A percentile compares a stretch with the other conserved stretches of the same genome.
phyloP scores from a whole-genome alignment of 1,140 invertebrate genomes.

The Pomacea maculata region DNA sequence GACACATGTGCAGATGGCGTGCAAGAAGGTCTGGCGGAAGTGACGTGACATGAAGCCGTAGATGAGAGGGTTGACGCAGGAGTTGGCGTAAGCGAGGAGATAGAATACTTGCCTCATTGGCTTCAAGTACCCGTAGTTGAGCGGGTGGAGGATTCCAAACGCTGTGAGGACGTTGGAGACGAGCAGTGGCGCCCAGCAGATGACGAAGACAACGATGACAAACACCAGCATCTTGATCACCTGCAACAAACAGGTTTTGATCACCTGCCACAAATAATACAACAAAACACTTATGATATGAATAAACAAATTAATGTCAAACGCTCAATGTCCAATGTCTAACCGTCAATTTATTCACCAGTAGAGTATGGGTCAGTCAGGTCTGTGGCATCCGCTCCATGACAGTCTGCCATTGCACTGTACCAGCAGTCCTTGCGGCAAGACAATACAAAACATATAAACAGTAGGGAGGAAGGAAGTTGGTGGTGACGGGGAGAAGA shows the following conservation, averaged over 20 bases:
- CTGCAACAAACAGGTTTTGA: conserved; percentile 41
- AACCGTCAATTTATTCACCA: not conserved
- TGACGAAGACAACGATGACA: conserved; percentile 66
- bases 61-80: conserved; percentile 80
- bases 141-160: conserved; percentile 68
- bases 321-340: too few species aligned
- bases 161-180: conserved; percentile 62
- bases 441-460: too few species aligned
- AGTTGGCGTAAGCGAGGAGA: conserved; percentile 68
- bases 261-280: not conserved
- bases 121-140: conserved; percentile 69
- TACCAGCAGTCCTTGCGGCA: too few species aligned
- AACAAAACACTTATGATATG: not conserved
- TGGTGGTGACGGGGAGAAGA: not conserved
- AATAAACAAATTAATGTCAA: too few species aligned
- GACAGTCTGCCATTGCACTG: too few species aligned
- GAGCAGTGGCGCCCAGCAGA: conserved; percentile 68
- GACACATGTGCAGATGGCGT: conserved; percentile 62
- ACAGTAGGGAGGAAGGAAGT: too few species aligned
- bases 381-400: not conserved
- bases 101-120: conserved; percentile 73
- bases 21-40: conserved; percentile 73
- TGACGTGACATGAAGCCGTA: conserved; percentile 85
- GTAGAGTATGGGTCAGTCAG: not conserved
- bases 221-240: conserved; percentile 68